Evolutionary conservation across 2,797 vertebrate species (phyloP), one percentile per base, ranked within the genome.

Genomic region (Epinephelus malabaricus): DNA sequence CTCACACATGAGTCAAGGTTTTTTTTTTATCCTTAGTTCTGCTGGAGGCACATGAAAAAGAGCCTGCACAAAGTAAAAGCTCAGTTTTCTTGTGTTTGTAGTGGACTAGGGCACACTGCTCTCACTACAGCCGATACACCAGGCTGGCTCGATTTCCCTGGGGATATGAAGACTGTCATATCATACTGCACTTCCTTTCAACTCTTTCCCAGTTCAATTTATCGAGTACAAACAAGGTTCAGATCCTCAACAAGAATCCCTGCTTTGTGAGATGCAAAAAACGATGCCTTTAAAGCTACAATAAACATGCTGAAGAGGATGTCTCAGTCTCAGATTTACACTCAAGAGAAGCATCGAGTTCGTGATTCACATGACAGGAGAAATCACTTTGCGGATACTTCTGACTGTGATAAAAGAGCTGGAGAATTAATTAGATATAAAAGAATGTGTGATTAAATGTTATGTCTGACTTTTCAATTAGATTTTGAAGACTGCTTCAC

Each of bases 171-270:
- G 79, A 71, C 85, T 86, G 89, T 90, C 89, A 85, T 84, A 90
- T 87, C 80, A 87, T 76, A 80, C 72, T 53, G 59, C 79, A 65
- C 81, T 88, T 91, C 77, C 88, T 87, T 87, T 92, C 80, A 91
- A 89, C 83, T 92, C 66, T 73, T 79, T 86, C 79, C 70, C 76
- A 55, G 80, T 86, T 83, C 76, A 89, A 88, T 91, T 89, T 92
- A 91, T 84, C 12, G 59, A 69, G 70, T 79, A 86, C 72, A 84
- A 88, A 88, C 81, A 89, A 46, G 60, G 73, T 82, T 86, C 76
- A 90, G 63, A 81, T 84, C 50, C 67, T 81, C 60, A 56, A 70
- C 60, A 79, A 79, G 50, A 81, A 69, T 53, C 23, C 13, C 45
- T 72, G 64, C 70, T 85, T 69, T 77, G 73, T 66, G 40, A 74